Evolutionary conservation across 1,140 invertebrate genomes (phyloP).

Genomic region (Drosophila lini): DNA sequence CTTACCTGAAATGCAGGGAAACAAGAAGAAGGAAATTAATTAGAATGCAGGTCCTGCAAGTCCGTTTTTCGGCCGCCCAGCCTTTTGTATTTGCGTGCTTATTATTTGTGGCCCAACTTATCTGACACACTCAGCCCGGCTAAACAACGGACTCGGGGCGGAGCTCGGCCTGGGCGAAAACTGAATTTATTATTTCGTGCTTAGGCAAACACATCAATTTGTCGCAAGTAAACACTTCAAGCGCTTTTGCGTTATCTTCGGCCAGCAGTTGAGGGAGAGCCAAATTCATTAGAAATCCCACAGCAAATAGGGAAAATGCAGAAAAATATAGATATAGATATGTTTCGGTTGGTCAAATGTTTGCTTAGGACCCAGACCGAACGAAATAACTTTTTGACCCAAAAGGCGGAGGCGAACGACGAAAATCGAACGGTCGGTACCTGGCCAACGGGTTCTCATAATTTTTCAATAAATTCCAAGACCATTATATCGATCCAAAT

Average conservation of each 20-base stretch:
- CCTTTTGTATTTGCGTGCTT: slow-evolving; percentile 17
- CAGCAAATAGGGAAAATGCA: slow-evolving; percentile 68
- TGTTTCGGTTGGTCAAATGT: slow-evolving; percentile 69
- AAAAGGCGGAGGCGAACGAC: slow-evolving; percentile 6
- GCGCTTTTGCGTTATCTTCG: slow-evolving; percentile 73
- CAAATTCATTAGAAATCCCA: slow-evolving; percentile 78
- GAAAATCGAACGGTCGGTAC: neutral
- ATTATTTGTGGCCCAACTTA: slow-evolving; percentile 33
- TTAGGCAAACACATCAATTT: slow-evolving; percentile 81
- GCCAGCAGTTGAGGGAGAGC: slow-evolving; percentile 56
- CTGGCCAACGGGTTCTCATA: slow-evolving; percentile 52
- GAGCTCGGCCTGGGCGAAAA: slow-evolving; percentile 31
- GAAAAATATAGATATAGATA: slow-evolving; percentile 30
- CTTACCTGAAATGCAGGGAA: slow-evolving; percentile 50
- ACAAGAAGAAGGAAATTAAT: slow-evolving; percentile 38
- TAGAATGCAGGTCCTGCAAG: slow-evolving; percentile 30
- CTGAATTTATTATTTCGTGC: slow-evolving; percentile 78
- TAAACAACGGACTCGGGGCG: slow-evolving; percentile 4
- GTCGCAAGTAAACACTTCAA: slow-evolving; percentile 81
- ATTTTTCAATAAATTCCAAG: slow-evolving; percentile 75
- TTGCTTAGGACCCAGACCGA: slow-evolving; percentile 59
- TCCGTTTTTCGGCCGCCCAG: neutral
- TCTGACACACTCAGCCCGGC: slow-evolving; percentile 28
- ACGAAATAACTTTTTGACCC: slow-evolving; percentile 54
- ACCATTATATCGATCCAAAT: slow-evolving; percentile 50